Conservation (phyloP, 2,113 vertebrate genomes). For the Fulica atra region DNA sequence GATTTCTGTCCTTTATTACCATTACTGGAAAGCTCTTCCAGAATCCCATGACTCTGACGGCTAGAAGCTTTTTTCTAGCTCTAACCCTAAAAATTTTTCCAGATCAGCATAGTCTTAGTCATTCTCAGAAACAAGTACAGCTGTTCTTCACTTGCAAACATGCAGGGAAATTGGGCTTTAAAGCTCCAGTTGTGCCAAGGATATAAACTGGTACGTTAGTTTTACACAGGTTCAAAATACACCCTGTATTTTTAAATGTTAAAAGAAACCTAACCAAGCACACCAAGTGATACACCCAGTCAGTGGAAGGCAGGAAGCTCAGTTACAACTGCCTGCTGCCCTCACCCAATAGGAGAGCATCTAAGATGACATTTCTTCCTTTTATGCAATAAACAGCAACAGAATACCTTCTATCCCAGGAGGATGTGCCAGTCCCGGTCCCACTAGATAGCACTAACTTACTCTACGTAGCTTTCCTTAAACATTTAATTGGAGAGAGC, state of each 20-base stretch:
- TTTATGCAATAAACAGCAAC: conserved; percentile 62
- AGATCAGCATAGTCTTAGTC: neutral
- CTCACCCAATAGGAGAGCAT: conserved; percentile 50
- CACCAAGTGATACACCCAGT: neutral
- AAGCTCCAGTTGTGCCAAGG: neutral
- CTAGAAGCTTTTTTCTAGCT: neutral
- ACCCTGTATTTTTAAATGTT: neutral
- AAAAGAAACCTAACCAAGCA: neutral
- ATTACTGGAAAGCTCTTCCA: conserved; percentile 51
- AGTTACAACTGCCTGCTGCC: conserved; percentile 8
- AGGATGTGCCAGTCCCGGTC: conserved; percentile 10
- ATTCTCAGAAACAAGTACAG: neutral
- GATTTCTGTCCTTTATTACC: conserved; percentile 18
- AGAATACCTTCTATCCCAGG: conserved; percentile 53
- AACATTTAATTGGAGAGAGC: conserved; percentile 20
- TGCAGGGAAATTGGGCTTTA: neutral
- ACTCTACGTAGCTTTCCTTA: neutral
- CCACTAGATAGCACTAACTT: conserved; percentile 77
- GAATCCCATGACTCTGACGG: neutral
- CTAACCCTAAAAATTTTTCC: neutral
- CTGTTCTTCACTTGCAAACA: neutral
- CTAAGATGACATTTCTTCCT: conserved; percentile 69
- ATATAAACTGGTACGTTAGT: neutral
- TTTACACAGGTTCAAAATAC: neutral
- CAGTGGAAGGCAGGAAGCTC: conserved; percentile 45